Percentiles rank a stretch among this genome's conserved stretches.
Conservation (phyloP, 2,888 invertebrate genomes). For the Microctonus aethiopoides region DNA sequence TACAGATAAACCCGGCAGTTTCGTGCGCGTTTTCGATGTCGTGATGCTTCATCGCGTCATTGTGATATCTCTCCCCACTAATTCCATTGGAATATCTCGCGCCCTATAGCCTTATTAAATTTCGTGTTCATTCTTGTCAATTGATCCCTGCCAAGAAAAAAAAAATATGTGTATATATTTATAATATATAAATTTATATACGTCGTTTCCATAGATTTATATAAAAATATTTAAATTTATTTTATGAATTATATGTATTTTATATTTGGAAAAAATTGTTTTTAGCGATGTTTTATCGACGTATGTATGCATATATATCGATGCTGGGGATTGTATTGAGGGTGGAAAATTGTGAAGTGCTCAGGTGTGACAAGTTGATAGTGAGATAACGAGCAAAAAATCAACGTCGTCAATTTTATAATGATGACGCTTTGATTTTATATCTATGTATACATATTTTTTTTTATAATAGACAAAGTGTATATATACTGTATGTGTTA, state of each 20-base stretch:
- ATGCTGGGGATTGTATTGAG: too few relatives aligned
- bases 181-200: too few relatives aligned
- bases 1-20: neutral
- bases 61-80: conserved; percentile 2
- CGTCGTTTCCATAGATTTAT: neutral
- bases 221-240: neutral
- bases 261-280: too few relatives aligned
- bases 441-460: neutral
- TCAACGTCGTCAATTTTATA: conserved; percentile 41
- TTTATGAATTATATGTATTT: too few relatives aligned
- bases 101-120: conserved; percentile 27
- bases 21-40: conserved; percentile 7
- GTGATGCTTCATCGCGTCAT: conserved; percentile 15
- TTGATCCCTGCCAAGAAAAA: conserved; percentile 22
- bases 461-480: too few relatives aligned
- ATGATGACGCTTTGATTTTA: conserved; percentile 42
- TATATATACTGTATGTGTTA: too few relatives aligned
- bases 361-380: conserved; percentile 20
- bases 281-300: too few relatives aligned
- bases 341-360: neutral
- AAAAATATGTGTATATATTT: conserved; percentile 3
- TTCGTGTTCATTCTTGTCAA: conserved; percentile 28
- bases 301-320: too few relatives aligned
- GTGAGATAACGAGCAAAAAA: conserved; percentile 33
- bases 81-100: neutral